Evolutionary conservation across 1,140 invertebrate species (phyloP), one percentile per base, ranked within the genome.

Genomic region (Daktulosphaira vitifoliae): DNA sequence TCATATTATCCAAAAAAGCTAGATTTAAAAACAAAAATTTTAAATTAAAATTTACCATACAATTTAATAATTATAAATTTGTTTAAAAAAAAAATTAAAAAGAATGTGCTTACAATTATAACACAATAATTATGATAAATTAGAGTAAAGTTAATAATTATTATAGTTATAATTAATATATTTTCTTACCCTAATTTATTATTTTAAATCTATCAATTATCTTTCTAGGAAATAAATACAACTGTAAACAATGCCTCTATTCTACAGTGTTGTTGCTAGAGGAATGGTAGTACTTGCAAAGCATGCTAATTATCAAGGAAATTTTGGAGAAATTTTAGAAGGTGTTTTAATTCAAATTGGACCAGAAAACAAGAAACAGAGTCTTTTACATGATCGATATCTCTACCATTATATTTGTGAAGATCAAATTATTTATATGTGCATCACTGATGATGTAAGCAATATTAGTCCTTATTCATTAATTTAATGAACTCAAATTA

Each of bases 391-490:
- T 79, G 89, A 88, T 70, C 90, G 86, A 71, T 96, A 92, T 76
- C 76, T 95, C 49, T 96, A 95, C 74, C 91, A 96, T 75, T 96
- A 95, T 71, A 85, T 92, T 65, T 84, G 83, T 68, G 89, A 95
- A 76, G 85, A 92, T 72, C 80, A 82, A 71, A 83, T 96, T 68
- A 83, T 94, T 71, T 96, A 92, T 75, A 84, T 96, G 77, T 95
- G 92, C 71, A 95, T 96, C 52, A 92, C 92, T 64, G 92, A 96
- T 78, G 90, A 94, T 82, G 92, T 95, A 82, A 85, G 89, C 83
- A 74, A 67, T 42, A 65, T 22, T 53, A n/a, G n/a, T 15, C 33
- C 8, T 39, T 23, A 8, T 48, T 48, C 6, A 16, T 39, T 20
- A 26, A 22, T 53, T 65, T 20, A 18, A 26, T 42, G 7, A n/a